Base-by-base conservation (phyloP, 1,140 invertebrate genomes). In the Achroia grisella region DNA sequence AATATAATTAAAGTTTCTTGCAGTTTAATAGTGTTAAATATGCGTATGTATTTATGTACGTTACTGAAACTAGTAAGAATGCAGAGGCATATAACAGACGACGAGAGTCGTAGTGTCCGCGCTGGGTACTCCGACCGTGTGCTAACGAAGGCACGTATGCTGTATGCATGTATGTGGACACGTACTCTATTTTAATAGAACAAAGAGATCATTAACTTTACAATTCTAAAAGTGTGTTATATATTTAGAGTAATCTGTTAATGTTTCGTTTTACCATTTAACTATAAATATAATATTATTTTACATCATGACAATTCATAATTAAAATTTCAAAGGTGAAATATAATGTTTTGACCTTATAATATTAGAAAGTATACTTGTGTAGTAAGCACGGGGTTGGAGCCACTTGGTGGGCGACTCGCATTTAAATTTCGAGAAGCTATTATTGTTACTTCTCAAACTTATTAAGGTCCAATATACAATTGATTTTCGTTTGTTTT, bases 371-470 rank as follows among this genome's bases (percentile, higher is more conserved):
- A 14, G 13, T 35, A 35, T 35, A 15, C 8, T 35, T 10, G 33
- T 14, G 33, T 15, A 8, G 14, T 39, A 27, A 36, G 29, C 35
- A 40, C 29, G 9, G 37, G 31, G 17, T 23, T 6, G 17, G 17
- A 23, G 2, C 6, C 17, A 23, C 17, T 15, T 39, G 30, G 39
- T 17, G 51, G 35, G 56, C 31, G 41, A 44, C 53, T 46, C 35
- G 12, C 43, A 44, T 41, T 62, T 56, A 59, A 44, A 46, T 55
- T 48, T 46, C 34, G 59, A 52, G 62, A 31, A 57, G 61, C 56
- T 60, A 51, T 69, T 73, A 58, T 65, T 69, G 66, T 71, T 67
- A 62, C 71, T 73, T 75, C 63, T 71, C 61, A 39, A 60, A 55
- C 61, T 48, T 71, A 55, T 65, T 62, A 67, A 66, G 63, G 57